Conservation (phyloP, 1,140 invertebrate species). For the Monomorium pharaonis region DNA sequence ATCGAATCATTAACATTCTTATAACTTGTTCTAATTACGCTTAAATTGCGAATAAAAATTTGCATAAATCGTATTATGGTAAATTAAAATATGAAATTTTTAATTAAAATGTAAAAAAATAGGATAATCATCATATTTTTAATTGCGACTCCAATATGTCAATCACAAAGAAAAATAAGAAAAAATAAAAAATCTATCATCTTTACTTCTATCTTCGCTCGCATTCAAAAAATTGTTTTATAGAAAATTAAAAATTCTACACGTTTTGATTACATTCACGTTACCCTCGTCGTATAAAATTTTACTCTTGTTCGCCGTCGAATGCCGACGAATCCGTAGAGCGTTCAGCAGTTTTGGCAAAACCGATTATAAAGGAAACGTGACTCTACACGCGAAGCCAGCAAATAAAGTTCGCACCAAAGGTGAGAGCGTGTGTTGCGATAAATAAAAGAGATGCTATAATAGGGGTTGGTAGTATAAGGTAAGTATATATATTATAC, state of each 20-base stretch:
- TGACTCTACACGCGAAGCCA: not conserved
- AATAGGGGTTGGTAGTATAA: conserved; percentile 73
- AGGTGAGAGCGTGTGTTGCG: conserved; percentile 17
- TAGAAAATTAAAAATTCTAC: not conserved
- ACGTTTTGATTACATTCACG: not conserved
- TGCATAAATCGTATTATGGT: not conserved
- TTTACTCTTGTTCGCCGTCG: not conserved
- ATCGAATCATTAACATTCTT: not conserved
- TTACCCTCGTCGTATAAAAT: not conserved
- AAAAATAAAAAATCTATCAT: not conserved
- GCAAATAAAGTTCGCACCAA: not conserved
- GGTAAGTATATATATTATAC: conserved; percentile 83
- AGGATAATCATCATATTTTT: not conserved
- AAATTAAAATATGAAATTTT: not conserved
- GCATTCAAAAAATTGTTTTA: not conserved
- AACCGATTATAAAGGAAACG: not conserved
- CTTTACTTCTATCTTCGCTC: not conserved
- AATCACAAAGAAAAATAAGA: not conserved
- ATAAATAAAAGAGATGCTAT: conserved; percentile 64
- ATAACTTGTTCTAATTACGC: not conserved
- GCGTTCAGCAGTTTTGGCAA: not conserved
- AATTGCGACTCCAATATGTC: not conserved
- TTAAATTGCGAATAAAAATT: not conserved
- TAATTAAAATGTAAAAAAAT: not conserved
- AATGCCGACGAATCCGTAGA: not conserved